Evolutionary conservation across 2,797 vertebrate species (phyloP), one percentile per base, ranked within the genome.

Genomic region (Myotis findleyi): DNA sequence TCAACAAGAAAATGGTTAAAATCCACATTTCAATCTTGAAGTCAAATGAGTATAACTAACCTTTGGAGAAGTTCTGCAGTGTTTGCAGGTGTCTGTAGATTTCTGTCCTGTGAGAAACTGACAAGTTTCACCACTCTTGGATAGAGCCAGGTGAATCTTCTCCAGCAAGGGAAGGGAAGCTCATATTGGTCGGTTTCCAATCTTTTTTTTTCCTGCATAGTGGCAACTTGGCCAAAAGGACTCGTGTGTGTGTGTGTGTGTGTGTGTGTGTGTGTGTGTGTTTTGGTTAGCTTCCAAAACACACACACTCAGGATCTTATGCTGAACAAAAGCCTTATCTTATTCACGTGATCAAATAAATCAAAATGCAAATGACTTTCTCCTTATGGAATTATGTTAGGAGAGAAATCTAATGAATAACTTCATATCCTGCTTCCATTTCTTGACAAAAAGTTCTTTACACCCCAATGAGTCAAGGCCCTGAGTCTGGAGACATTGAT

Each of bases 231-330:
- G 20, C 57, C 84, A 83, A 88, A 95, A 90, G 25, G 9, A 33
- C 62, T 87, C 11, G 23, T 36, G 30, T 64, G 59, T 51, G 80
- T 20, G 12, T 23, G 9, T 23, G 25, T n/a, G 25, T 13, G 23
- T 36, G 30, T 66, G 59, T 51, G 80, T 20, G 12, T 23, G 33
- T 69, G 33, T 38, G 20, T 69, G 44, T 38, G 38, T 38, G 17
- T 30, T 23, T 66, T 36, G 33, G 72, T 93, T 83, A 80, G 7
- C 86, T 95, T 94, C 79, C 64, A 95, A 89, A 94, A 83, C 47
- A 47, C 47, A 47, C 47, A 47, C 47, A 47, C 41, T 87, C 55
- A 77, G 30, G 36, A 87, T 57, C 80, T 94, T 80, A 59, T 18
- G 38, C 64, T 59, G n/a, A 73, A 55, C 73, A 73, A 44, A 41